Base-by-base conservation (phyloP, 2,888 invertebrate genomes). In the Chloromyia formosa region DNA sequence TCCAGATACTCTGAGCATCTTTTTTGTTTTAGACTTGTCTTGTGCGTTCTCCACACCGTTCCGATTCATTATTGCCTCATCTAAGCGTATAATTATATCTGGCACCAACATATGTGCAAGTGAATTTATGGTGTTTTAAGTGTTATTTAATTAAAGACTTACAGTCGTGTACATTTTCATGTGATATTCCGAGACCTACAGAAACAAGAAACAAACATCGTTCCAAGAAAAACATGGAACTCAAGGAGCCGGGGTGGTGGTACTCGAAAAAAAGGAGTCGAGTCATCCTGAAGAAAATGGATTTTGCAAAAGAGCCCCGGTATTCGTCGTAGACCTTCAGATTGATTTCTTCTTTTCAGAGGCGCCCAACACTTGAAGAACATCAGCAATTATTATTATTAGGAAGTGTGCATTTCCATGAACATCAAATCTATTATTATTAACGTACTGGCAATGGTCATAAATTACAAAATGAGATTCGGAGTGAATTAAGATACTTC, bases 111-210 rank as follows among this genome's bases (percentile, higher is more conserved):
- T 75, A 73, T 75, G 75, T 62, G 75, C 73, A 73, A 75, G 56
- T 60, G 73, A 56, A 75, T 75, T 75, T 75, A 75, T 75, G 68
- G 60, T 64, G 58, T 75, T 75, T 75, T 75, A 73, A 75, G 73
- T 75, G 73, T 73, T 73, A 73, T 75, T 75, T 75, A 75, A 75
- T 75, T 75, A 75, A 75, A 73, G 73, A 75, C 68, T 75, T 62
- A 69, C 22, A 35, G 7, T 27, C 54, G 40, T 53, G 12, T 14
- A 45, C 18, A 18, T 18, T 20, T 22, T 35, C 27, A 60, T 20
- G 18, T 22, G 7, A 60, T 56, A 2, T 56, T 60, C 60, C 23
- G 14, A 4, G 27, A 35, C 7, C 3, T 35, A 4, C 27, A 22
- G 23, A 4, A 22, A 56, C 10, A 60, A 60, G 56, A 56, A 56